Evolutionary conservation across 2,113 vertebrate species (phyloP), one percentile per base, ranked within the genome.

Genomic region (Cyanoderma ruficeps): DNA sequence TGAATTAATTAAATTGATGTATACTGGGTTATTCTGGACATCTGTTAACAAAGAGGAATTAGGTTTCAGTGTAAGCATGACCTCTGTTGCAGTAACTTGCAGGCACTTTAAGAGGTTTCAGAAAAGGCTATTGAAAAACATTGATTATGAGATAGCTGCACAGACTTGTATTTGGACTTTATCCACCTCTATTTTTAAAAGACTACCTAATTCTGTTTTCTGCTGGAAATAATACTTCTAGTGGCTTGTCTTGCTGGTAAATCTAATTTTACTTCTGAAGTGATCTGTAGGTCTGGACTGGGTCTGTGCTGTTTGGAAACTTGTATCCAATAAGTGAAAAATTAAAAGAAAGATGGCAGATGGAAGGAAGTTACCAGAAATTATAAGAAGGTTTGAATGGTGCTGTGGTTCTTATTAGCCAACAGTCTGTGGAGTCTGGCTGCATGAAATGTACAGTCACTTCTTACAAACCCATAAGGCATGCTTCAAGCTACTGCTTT

Each of bases 181-280:
- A 60, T 84, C 92, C 44, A 89, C 75, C 49, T 83, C 65, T 89
- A 18, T 77, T 96, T 90, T 88, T 37, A 64, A 92, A 92, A 72
- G 42, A 63, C 84, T 87, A 39, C 35, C 61, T 84, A 82, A 89
- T 95, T 94, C 63, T 91, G 74, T 87, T 97, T 91, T 67, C 78
- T 7, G 5, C 35, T 93, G 70, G 61, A 89, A 89, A 77, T 81
- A 91, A 69, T 89, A 39, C 30, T 81, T 87, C 28, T 39, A 94
- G 83, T 59, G 60, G 55, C 39, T 87, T 93, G 55, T 67, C 57
- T 90, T 71, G 65, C 37, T 93, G 69, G 44, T 71, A 85, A 90
- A 95, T 93, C 52, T 91, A 84, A 93, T 96, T 95, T 87, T 18
- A 63, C 56, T 87, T 94, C 65, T 47, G 23, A 89, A 94, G 33